Base-by-base conservation (phyloP, 1,140 invertebrate species). In the Heliothis subflexa region DNA sequence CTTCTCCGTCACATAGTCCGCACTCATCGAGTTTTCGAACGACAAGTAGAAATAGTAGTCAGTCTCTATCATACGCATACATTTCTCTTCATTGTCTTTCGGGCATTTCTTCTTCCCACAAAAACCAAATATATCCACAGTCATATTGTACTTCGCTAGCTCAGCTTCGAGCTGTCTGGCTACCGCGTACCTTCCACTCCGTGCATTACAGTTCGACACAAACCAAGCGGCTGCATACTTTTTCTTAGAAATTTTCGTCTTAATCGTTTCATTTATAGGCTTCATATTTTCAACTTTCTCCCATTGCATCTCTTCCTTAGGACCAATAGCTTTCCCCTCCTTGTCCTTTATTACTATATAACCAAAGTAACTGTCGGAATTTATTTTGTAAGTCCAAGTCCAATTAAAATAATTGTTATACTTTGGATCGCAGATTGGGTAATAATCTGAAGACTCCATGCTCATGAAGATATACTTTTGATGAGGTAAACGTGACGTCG, bases 41-140 rank as follows among this genome's bases (percentile, higher is more conserved):
- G 96, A 95, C 33, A 97, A 88, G 86, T 97, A 97, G 83, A 97
- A 97, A 82, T 95, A 96, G 88, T 97, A 97, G 47, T 95, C 81
- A 0, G 92, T 90, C 18, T 89, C 80, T 4, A 96, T 71, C 9
- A 87, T 84, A 11, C 85, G 72, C 54, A 94, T 94, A 77, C 95
- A 95, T 25, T 91, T 79, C 0, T 84, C 72, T 50, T 79, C 64
- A 5, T 78, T 12, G n/a, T 86, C 47, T 12, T 45, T 70, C 0
- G 84, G 59, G 80, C 95, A 95, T 3, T 80, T 73, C 0, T 86
- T 47, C 5, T 62, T 66, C 5, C 95, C 95, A 90, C 97, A 98
- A 0, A 57, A 78, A n/a, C 97, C 97, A 81, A 96, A 97, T n/a
- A 97, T 94, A 87, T 97, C 97, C 0, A 97, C 94, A 2, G 12